phyloP scores from a whole-genome alignment of 2,888 invertebrate genomes.

The Brachypalpus laphriformis region DNA sequence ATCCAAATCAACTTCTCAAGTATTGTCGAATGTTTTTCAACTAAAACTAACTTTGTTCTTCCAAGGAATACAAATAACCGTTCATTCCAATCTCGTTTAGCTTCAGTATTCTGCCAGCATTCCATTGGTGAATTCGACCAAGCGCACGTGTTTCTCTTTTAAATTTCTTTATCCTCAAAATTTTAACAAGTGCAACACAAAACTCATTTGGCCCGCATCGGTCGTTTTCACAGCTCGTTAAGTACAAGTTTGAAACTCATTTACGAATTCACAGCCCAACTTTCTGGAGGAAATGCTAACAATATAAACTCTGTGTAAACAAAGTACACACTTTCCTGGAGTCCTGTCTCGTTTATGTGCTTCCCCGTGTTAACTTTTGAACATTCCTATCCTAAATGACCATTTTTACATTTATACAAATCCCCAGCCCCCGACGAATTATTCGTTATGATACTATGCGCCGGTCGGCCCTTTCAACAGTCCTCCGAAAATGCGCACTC shows the following conservation, averaged over 20 bases:
- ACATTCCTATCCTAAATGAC: constrained; percentile 22
- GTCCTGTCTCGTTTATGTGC: not conserved
- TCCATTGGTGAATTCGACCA: not conserved
- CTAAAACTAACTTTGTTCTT: not conserved
- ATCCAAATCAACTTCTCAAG: not conserved
- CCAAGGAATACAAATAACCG: not conserved
- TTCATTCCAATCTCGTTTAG: not conserved
- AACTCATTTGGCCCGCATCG: not conserved
- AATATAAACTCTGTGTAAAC: constrained; percentile 59
- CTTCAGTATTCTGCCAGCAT: not conserved
- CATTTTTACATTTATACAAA: constrained; percentile 14
- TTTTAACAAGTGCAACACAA: constrained; percentile 1
- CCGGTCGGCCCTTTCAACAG: not conserved
- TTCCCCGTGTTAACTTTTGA: constrained; percentile 1
- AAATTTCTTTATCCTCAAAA: not conserved
- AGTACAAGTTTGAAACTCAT: constrained; percentile 60
- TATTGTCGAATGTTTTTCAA: not conserved
- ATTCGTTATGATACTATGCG: not conserved
- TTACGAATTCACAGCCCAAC: constrained; percentile 45
- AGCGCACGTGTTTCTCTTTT: not conserved
- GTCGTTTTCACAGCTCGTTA: constrained; percentile 56
- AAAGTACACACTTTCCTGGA: constrained; percentile 37
- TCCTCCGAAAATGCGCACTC: constrained; percentile 15
- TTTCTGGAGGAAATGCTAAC: constrained; percentile 59
- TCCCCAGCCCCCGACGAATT: not conserved